Base-by-base conservation (phyloP, 2,888 invertebrate genomes). In the Macaria notata region DNA sequence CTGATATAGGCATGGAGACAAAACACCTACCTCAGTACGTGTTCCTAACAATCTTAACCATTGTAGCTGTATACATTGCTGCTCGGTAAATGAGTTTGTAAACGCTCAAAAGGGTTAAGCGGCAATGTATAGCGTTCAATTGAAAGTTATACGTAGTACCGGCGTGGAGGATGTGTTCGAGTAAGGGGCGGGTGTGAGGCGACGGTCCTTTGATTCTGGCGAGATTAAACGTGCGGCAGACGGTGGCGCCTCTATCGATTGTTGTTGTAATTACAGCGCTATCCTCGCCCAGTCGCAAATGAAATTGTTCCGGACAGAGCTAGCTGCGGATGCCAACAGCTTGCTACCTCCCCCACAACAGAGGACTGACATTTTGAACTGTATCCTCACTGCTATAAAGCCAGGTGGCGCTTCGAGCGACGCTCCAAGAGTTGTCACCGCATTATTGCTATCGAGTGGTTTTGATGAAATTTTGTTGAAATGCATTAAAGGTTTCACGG, bases 181-280 rank as follows among this genome's bases (percentile, higher is more conserved):
- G 78, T 84, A 71, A 64, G 70, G 80, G 79, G 54, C 78, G 83
- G 87, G 86, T 84, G 86, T 87, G 88, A 86, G 87, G 88, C 84
- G 86, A 83, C 84, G 83, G 87, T 88, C 88, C 90, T 89, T 88
- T 88, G 88, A 88, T 89, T 91, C 86, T 83, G 83, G 86, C 85
- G 89, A 91, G 89, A 88, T 88, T 91, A 91, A 89, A 87, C 92
- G 89, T 89, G 92, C 89, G 86, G 88, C 90, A 87, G 90, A 90
- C 91, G 90, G 91, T 88, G 89, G 90, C 89, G 88, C 86, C 86
- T 88, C 87, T 88, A 92, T 92, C 91, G 92, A 92, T 92, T 91
- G 92, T 91, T 91, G 92, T 91, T 88, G 87, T 90, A 92, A 91
- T 92, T 91, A 92, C 88, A 85, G 83, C 88, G 88, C 88, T 88